These are phyloP conservation scores for Spinus olivaceus DNA, from an alignment of 2,797 vertebrate genomes.

Conservation along the genomic window DNA sequence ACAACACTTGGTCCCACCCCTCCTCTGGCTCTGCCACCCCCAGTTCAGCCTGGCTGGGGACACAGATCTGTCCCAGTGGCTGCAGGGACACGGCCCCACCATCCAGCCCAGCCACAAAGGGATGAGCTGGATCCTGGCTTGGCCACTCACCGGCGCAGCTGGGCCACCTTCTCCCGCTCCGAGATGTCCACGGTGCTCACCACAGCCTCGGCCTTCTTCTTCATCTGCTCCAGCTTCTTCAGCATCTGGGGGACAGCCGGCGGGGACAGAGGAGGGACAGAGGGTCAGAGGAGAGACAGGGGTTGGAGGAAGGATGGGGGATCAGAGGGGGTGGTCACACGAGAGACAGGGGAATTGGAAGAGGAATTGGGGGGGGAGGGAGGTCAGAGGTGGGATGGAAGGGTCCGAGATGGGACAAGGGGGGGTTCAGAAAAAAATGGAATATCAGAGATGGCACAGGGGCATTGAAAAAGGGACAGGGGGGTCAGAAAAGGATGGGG, in stretches of 20 bases:
- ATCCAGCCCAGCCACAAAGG: accelerated
- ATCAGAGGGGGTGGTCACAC: not conserved
- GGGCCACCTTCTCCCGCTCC: slow-evolving; percentile 91
- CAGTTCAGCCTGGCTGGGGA: accelerated
- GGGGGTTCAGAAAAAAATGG: not conserved
- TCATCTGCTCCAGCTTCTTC: slow-evolving; percentile 94
- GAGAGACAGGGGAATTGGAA: not conserved
- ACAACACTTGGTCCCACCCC: accelerated
- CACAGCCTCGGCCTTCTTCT: slow-evolving; percentile 94
- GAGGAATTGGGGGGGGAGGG: accelerated
- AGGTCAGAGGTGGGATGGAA: too few species aligned
- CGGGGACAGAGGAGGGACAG: too few species aligned
- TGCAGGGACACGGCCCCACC: not conserved
- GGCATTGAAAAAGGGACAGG: accelerated
- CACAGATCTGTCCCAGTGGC: not conserved
- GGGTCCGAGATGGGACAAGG: accelerated
- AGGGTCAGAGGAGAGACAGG: too few species aligned
- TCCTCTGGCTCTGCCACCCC: accelerated
- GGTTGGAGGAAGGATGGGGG: not conserved
- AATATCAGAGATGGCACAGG: not conserved
- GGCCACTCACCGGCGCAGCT: slow-evolving; percentile 84
- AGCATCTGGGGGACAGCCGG: slow-evolving; percentile 76
- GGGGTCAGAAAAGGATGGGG: not conserved
- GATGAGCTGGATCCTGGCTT: not conserved
- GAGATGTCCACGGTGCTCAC: slow-evolving; percentile 94